Evolutionary conservation across 1,140 invertebrate species (phyloP), one percentile per base, ranked within the genome.

Genomic region (Stegodyphus mimosarum): DNA sequence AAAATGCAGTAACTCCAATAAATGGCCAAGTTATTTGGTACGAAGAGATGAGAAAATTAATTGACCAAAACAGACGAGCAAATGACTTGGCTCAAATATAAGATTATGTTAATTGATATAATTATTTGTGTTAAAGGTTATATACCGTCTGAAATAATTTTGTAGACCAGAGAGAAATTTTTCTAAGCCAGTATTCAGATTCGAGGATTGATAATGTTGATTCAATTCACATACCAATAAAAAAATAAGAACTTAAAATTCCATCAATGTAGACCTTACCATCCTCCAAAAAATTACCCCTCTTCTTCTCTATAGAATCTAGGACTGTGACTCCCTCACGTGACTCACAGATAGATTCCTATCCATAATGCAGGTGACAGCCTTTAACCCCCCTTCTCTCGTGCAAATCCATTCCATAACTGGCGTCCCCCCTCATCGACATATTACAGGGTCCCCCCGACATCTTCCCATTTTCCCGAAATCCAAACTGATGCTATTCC

Each of bases 321-420:
- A 33, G 33, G 33, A 33, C 33, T 33, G 33, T 33, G 33, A 33
- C 33, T 33, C 52, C 49, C 10, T 50, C 72, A 55, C 66, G 72
- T 76, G 81, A 84, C 55, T 84, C 81, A 84, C 81, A 48, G 64
- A 67, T 69, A 49, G 81, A 75, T 84, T 84, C 73, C 81, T 69
- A 84, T 84, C 72, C 73, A 76, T 84, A 75, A 84, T 84, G 81
- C 81, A 84, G 81, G 81, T 84, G 81, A 84, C 81, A 84, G 81
- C 81, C 81, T 84, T 84, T 76, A 84, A 76, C 81, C 81, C 72
- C 67, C 74, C 72, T 33, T 33, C 55, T 60, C 13, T 33, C 7
- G n/a, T 73, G 50, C 55, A 83, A 83, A 83, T 74, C 80, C 80
- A 83, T 83, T 83, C 80, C 80, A 83, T 84, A 84, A 84, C 81